Base-by-base conservation (phyloP, 2,888 invertebrate species). In the Clunio marinus region DNA sequence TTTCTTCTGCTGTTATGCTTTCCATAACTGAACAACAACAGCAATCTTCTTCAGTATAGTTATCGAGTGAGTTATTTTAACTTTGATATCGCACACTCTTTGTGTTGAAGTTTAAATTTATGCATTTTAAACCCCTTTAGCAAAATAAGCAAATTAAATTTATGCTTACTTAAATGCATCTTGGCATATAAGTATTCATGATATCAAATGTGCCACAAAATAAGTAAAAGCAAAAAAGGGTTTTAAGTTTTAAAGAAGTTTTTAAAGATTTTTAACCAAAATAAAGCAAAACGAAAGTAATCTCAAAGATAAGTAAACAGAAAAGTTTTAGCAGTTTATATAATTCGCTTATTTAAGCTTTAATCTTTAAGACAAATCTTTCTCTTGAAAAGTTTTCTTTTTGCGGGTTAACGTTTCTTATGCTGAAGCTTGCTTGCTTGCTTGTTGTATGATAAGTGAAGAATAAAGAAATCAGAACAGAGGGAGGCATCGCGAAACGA, bases 321-420 rank as follows among this genome's bases (percentile, higher is more conserved):
- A 20, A 51, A 51, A 51, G 17, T 51, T 41, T 51, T 2, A 60
- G 60, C 37, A 60, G 37, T 60, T 60, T 41, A 60, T 41, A 37
- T 60, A 60, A 60, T 60, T 60, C 60, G 24, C n/a, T n/a, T n/a
- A n/a, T 35, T 59, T 22, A 41, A 59, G 27, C 32, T 60, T n/a
- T 60, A 60, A 60, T 60, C 60, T 60, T 37, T 17, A 32, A 41
- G 37, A 60, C 60, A 60, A 60, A 60, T 60, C 60, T 60, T 60
- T 37, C 20, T 35, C 10, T 10, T 15, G 22, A 13, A 41, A 60
- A 57, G 25, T 37, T 60, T 60, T 51, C 10, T 3, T 22, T 4
- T 2, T 51, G 51, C 22, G 51, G 22, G 17, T n/a, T 4, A 20
- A n/a, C n/a, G n/a, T n/a, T n/a, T n/a, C n/a, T n/a, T n/a, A n/a